Evolutionary conservation across 2,113 vertebrate genomes (phyloP).

Genomic region (Polypterus senegalus): DNA sequence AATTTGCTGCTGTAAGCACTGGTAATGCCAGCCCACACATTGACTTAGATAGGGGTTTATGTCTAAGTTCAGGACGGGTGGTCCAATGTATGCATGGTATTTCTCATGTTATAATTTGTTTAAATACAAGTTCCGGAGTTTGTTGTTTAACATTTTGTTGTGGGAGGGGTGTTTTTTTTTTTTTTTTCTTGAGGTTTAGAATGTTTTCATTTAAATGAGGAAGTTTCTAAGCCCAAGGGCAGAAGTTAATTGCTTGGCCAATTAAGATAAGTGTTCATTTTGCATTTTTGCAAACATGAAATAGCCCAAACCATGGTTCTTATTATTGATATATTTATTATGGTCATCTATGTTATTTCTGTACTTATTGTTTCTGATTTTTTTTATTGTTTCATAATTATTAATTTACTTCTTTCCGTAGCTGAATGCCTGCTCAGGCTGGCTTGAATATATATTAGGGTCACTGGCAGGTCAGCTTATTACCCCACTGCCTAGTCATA

Average conservation of each 20-base stretch:
- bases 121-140: conserved; percentile 6
- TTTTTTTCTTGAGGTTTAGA: conserved; percentile 16
- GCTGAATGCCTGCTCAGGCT: too few species aligned
- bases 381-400: too few species aligned
- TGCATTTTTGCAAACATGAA: conserved; percentile 39
- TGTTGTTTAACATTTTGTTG: not conserved
- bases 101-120: conserved; percentile 16
- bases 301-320: conserved; percentile 39
- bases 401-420: too few species aligned
- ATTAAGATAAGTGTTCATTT: conserved; percentile 48
- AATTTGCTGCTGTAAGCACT: conserved; percentile 10
- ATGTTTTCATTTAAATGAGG: conserved; percentile 17
- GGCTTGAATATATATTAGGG: conserved; percentile 42
- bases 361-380: too few species aligned
- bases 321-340: conserved; percentile 5
- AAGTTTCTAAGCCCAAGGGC: conserved; percentile 28
- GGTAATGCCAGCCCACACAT: conserved; percentile 8
- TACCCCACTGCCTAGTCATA: conserved; percentile 45
- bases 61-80: conserved; percentile 9
- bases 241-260: conserved; percentile 41
- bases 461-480: conserved; percentile 38
- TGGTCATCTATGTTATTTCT: too few species aligned
- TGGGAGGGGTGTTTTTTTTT: conserved; percentile 11
- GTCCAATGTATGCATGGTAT: conserved; percentile 15
- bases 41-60: conserved; percentile 1